A percentile compares a stretch with the other conserved stretches of the same genome.
phyloP scores from a whole-genome alignment of 2,113 vertebrate species.

The Phalacrocorax aristotelis region DNA sequence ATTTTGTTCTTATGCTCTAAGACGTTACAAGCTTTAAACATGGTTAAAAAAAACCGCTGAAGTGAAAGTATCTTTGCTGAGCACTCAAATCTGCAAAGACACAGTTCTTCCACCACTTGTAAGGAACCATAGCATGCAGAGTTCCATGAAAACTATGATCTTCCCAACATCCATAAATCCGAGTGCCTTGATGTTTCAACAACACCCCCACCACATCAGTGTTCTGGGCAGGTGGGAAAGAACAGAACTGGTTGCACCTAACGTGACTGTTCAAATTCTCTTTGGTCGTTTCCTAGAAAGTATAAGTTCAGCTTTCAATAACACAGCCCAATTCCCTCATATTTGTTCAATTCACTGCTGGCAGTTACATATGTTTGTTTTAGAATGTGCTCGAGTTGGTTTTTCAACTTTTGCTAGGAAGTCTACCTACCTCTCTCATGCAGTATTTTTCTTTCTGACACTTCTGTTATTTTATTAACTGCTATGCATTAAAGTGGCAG shows the following conservation, averaged over 20 bases:
- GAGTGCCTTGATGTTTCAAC: neutral
- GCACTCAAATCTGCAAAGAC: neutral
- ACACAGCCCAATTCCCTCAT: neutral
- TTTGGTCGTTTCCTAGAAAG: too few species aligned
- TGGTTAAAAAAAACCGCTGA: neutral
- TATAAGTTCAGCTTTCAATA: neutral
- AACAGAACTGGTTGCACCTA: neutral
- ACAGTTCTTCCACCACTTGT: neutral
- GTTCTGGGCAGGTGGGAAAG: neutral
- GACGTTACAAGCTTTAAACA: neutral
- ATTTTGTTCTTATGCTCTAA: neutral
- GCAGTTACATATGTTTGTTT: neutral
- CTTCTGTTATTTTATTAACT: conserved; percentile 27
- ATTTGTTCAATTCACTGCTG: neutral
- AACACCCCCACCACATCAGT: neutral
- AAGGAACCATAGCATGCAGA: neutral
- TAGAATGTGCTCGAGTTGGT: neutral
- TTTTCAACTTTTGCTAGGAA: neutral
- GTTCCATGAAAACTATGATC: neutral
- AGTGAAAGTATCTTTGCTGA: neutral
- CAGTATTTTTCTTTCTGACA: conserved; percentile 14
- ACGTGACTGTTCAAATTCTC: neutral
- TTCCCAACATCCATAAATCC: neutral
- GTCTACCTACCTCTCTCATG: neutral
- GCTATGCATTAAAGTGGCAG: neutral